A percentile compares a stretch with the other conserved stretches of the same genome.
These are phyloP conservation scores for Nibea coibor DNA, from an alignment of 2,113 vertebrate species.

Conservation along the genomic window DNA sequence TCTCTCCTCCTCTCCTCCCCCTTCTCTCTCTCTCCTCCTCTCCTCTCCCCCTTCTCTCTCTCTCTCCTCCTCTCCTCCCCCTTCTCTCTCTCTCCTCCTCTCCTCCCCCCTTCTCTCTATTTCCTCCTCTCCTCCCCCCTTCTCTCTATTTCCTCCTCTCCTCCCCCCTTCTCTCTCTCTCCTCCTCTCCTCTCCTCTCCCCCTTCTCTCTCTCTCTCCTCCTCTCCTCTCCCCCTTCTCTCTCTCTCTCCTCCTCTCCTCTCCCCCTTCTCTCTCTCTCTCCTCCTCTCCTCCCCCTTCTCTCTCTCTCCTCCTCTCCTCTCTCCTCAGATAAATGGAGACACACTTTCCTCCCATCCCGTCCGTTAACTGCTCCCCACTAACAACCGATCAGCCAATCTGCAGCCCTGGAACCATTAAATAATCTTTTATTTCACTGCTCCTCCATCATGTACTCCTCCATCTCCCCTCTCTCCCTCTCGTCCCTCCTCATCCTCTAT, in stretches of 20 bases:
- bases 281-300: not conserved
- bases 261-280: not conserved
- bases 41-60: too few relatives aligned
- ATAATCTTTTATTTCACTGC: conserved; percentile 45
- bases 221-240: too few relatives aligned
- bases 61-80: not conserved
- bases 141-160: too few relatives aligned
- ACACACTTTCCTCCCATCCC: not conserved
- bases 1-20: not conserved
- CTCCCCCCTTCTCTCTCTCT: too few relatives aligned
- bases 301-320: too few relatives aligned
- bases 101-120: not conserved
- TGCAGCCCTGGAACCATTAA: conserved; percentile 28
- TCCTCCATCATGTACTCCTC: conserved; percentile 37
- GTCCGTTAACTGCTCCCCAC: not conserved
- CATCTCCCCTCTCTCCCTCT: not conserved
- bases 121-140: too few relatives aligned
- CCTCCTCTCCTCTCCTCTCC: not conserved
- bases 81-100: too few relatives aligned
- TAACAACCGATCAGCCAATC: conserved; percentile 30
- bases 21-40: not conserved
- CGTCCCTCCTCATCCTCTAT: conserved; percentile 20
- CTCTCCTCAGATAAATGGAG: conserved; percentile 27
- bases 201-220: not conserved
- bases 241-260: not conserved